phyloP scores from a whole-genome alignment of 2,888 invertebrate genomes.

The Zygogramma bicolorata region DNA sequence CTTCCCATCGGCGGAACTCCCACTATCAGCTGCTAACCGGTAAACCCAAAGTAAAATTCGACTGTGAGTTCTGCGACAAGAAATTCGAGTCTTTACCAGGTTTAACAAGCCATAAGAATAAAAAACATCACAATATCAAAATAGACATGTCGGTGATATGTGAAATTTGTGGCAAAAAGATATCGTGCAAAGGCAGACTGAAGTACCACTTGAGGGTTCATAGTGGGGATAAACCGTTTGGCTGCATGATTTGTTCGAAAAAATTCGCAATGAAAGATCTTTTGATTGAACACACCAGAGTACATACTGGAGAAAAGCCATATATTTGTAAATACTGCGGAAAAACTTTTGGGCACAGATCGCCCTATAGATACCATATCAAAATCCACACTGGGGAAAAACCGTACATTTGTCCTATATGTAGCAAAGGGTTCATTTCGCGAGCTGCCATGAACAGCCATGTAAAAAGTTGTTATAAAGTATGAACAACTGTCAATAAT shows the following conservation, averaged over 20 bases:
- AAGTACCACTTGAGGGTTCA: constrained; percentile 62
- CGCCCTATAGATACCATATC: constrained; percentile 72
- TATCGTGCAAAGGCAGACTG: constrained; percentile 61
- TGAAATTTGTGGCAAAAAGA: constrained; percentile 62
- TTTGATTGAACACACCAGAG: constrained; percentile 59
- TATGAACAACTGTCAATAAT: neutral
- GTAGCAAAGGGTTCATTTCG: constrained; percentile 60
- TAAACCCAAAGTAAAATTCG: constrained; percentile 60
- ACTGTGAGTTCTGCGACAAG: constrained; percentile 62
- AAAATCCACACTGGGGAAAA: constrained; percentile 73
- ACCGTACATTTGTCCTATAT: constrained; percentile 68
- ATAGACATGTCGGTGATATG: constrained; percentile 68
- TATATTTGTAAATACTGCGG: constrained; percentile 59
- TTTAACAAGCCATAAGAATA: constrained; percentile 56
- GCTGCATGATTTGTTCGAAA: constrained; percentile 65
- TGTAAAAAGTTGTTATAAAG: constrained; percentile 59
- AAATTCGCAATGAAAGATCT: constrained; percentile 67
- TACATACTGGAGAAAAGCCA: constrained; percentile 62
- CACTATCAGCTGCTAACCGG: constrained; percentile 66
- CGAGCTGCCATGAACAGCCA: constrained; percentile 62
- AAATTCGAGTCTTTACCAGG: constrained; percentile 60
- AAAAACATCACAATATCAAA: constrained; percentile 55
- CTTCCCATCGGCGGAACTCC: constrained; percentile 67
- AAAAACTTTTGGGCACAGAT: constrained; percentile 70
- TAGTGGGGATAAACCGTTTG: constrained; percentile 67